Conservation (phyloP, 1,140 invertebrate genomes). For the Chrysomallon squamiferum region DNA sequence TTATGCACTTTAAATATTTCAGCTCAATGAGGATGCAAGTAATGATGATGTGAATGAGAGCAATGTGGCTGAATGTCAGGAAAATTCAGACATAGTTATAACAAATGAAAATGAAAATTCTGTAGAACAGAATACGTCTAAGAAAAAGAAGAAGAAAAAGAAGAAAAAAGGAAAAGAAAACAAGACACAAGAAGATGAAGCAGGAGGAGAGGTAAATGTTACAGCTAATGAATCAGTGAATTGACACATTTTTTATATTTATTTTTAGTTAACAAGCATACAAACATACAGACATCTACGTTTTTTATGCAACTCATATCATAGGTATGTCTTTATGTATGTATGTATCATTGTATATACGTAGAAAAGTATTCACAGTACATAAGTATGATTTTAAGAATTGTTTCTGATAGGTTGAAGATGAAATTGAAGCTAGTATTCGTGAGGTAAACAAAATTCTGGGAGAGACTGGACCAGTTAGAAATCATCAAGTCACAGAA, state of each 20-base stretch:
- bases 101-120: slow-evolving; percentile 25
- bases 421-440: slow-evolving; percentile 78
- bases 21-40: background rate
- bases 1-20: too few species aligned
- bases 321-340: too few species aligned
- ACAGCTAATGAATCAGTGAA: too few species aligned
- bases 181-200: slow-evolving; percentile 55
- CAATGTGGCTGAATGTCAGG: slow-evolving; percentile 51
- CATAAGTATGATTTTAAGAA: too few species aligned
- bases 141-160: slow-evolving; percentile 68
- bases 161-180: slow-evolving; percentile 70
- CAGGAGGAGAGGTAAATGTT: background rate
- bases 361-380: too few species aligned
- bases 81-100: slow-evolving; percentile 69
- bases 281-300: too few species aligned
- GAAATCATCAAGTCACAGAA: background rate
- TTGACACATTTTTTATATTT: too few species aligned
- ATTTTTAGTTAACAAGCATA: too few species aligned
- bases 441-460: slow-evolving; percentile 77
- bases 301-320: too few species aligned
- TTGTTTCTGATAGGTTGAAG: slow-evolving; percentile 66
- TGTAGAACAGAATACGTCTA: slow-evolving; percentile 46
- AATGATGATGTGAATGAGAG: slow-evolving; percentile 54
- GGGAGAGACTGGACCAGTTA: slow-evolving; percentile 64
- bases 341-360: too few species aligned